Evolutionary conservation across 2,797 vertebrate species (phyloP).

Genomic region (Loris lydekkerianus): DNA sequence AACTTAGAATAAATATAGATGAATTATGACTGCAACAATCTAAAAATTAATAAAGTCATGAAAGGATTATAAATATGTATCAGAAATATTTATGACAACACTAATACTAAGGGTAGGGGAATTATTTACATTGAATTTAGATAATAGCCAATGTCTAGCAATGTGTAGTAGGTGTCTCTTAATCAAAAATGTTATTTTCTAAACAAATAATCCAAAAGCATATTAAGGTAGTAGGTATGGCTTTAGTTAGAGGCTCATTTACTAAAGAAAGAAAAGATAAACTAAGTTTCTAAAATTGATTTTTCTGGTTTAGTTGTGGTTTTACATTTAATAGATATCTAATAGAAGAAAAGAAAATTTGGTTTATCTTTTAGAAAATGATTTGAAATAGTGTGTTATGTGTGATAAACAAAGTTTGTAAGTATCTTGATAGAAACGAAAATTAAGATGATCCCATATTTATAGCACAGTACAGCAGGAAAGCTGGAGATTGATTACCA

Average conservation of each 20-base stretch:
- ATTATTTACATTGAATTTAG: neutral
- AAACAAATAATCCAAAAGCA: neutral
- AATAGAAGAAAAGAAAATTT: neutral
- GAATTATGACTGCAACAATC: neutral
- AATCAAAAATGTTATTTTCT: conserved; percentile 3
- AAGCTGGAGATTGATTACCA: neutral
- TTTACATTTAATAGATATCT: neutral
- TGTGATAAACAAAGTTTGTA: neutral
- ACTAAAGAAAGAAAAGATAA: neutral
- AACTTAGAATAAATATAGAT: neutral
- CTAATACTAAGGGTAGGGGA: neutral
- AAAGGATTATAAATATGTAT: neutral
- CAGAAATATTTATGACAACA: neutral
- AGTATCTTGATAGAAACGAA: neutral
- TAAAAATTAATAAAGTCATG: neutral
- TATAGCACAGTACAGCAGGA: neutral
- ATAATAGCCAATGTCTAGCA: neutral
- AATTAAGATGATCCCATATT: neutral
- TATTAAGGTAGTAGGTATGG: neutral
- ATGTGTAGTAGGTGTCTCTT: neutral
- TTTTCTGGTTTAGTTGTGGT: conserved; percentile 43
- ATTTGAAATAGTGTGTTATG: neutral
- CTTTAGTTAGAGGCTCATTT: neutral
- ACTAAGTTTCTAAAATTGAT: conserved; percentile 24
- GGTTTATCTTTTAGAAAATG: neutral